Conservation (phyloP, 2,113 vertebrate genomes). For the Erpornis zantholeuca region DNA sequence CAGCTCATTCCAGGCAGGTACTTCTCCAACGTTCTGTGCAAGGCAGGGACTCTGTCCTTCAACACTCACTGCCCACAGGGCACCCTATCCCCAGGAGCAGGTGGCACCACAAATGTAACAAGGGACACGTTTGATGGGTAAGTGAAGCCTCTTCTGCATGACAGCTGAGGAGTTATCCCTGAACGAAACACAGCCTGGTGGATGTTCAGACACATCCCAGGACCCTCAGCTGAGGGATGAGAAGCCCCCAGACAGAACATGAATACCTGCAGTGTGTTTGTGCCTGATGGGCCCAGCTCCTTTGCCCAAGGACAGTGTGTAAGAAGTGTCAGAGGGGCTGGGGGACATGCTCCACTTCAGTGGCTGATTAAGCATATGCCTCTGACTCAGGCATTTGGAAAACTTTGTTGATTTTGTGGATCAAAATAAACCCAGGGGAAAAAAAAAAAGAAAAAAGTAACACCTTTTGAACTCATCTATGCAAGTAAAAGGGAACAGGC, state of each 20-base stretch:
- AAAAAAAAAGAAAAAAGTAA: not conserved
- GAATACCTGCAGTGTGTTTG: not conserved
- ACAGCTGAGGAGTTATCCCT: not conserved
- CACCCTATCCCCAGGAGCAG: not conserved
- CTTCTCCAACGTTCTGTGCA: rapidly evolving
- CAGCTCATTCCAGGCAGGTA: not conserved
- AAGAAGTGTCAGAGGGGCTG: not conserved
- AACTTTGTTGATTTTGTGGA: not conserved
- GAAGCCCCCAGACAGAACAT: not conserved
- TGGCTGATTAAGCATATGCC: not conserved
- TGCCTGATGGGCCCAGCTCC: not conserved
- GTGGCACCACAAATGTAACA: not conserved
- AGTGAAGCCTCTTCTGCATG: not conserved
- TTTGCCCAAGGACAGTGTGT: not conserved
- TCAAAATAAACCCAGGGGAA: not conserved
- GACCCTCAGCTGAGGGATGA: not conserved
- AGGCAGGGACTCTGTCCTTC: not conserved
- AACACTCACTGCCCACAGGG: rapidly evolving
- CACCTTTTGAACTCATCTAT: not conserved
- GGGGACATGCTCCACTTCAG: not conserved
- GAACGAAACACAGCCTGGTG: not conserved
- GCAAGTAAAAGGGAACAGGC: not conserved
- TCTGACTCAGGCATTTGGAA: not conserved
- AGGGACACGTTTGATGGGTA: not conserved
- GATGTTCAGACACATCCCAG: not conserved